A percentile compares a stretch with the other conserved stretches of the same genome.
Conservation (phyloP, 2,113 vertebrate species). For the Triplophysa tibetana region DNA sequence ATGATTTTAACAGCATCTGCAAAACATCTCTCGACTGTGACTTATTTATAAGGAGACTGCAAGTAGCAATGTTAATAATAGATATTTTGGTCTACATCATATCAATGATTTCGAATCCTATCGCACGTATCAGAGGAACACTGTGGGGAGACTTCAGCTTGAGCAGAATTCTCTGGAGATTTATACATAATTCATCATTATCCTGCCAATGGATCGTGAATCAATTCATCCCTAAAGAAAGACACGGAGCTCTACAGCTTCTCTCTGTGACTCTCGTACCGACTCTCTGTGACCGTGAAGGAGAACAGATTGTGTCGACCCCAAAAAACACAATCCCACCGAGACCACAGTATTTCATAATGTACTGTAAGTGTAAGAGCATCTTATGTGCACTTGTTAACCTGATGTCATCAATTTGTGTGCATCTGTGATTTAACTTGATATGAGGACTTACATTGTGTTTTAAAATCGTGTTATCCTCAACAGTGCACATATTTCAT, state of each 20-base stretch:
- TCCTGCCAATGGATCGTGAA: conserved; percentile 2
- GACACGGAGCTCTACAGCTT: conserved; percentile 1
- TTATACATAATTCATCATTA: conserved; percentile 34
- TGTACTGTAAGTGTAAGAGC: neutral
- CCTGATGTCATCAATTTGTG: neutral
- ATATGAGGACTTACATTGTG: no score
- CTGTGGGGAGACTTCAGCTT: neutral
- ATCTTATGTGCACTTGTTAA: conserved; percentile 7
- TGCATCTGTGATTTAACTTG: no score
- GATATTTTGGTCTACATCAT: neutral
- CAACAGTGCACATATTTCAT: no score
- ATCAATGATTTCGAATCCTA: neutral
- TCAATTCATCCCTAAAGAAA: conserved; percentile 25
- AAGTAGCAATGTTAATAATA: neutral
- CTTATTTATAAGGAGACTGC: neutral
- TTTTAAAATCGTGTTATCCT: no score
- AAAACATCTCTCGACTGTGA: neutral
- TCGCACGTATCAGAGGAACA: neutral
- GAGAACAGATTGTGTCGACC: conserved; percentile 23
- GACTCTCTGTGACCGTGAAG: neutral
- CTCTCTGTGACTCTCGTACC: neutral
- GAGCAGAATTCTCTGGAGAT: neutral
- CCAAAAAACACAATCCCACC: neutral
- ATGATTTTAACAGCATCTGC: neutral
- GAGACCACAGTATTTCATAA: conserved; percentile 12